These are phyloP conservation scores for Nycticryphes semicollaris DNA, from an alignment of 2,113 vertebrate genomes.

Conservation along the genomic window DNA sequence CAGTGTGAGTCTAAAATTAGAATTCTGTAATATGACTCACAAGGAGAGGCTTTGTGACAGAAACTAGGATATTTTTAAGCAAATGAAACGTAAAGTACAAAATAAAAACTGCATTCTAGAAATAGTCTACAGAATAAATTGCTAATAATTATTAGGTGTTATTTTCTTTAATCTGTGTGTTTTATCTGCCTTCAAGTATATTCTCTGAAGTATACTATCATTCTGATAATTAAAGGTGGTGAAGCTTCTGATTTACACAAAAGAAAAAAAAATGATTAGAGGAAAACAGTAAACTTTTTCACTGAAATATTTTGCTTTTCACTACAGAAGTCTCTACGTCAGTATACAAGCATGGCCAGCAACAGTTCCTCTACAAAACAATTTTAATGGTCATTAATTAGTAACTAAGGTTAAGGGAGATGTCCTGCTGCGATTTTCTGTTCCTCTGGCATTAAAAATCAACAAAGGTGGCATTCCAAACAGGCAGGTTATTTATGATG, in stretches of 20 bases:
- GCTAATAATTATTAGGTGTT: not conserved
- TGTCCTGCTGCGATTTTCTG: not conserved
- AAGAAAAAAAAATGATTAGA: not conserved
- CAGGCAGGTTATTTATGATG: not conserved
- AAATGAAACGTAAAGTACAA: slow-evolving; percentile 13
- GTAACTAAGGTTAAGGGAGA: not conserved
- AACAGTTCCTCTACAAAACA: not conserved
- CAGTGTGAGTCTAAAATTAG: slow-evolving; percentile 41
- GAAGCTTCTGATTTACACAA: not conserved
- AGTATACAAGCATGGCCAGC: not conserved
- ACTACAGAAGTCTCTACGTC: not conserved
- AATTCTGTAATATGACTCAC: slow-evolving; percentile 44
- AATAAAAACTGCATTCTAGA: slow-evolving; percentile 26
- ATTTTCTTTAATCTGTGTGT: not conserved
- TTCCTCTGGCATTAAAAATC: not conserved
- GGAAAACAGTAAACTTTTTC: not conserved
- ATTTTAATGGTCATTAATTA: not conserved
- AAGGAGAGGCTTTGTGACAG: slow-evolving; percentile 41
- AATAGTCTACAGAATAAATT: not conserved
- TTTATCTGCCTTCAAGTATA: not conserved
- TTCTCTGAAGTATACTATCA: not conserved
- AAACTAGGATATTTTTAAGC: slow-evolving; percentile 50
- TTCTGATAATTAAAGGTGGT: not conserved
- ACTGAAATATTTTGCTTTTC: not conserved
- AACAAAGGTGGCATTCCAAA: not conserved